These are phyloP conservation scores for Bilobella aurantiaca DNA, from an alignment of 1,140 invertebrate species.

Conservation along the genomic window DNA sequence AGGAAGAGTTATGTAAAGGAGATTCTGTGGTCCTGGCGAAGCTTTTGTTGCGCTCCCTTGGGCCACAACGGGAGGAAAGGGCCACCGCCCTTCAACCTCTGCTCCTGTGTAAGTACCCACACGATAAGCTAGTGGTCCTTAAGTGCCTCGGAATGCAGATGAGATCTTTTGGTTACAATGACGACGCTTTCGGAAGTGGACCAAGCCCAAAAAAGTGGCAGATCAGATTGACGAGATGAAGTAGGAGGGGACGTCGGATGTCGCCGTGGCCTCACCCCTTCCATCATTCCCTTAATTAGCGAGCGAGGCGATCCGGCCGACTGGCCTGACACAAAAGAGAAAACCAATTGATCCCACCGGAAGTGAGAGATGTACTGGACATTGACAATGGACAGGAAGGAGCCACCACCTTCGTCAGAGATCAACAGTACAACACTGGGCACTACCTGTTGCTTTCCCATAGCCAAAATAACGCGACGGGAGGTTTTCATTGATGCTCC, in stretches of 20 bases:
- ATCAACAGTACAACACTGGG: neutral
- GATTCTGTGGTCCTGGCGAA: too few species aligned
- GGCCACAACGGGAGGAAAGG: neutral
- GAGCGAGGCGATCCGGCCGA: neutral
- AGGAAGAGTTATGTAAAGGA: too few species aligned
- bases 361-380: constrained; percentile 5
- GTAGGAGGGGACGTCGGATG: neutral
- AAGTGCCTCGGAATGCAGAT: neutral
- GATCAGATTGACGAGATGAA: neutral
- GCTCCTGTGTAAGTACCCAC: neutral
- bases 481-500: too few species aligned
- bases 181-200: neutral
- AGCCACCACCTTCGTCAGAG: neutral
- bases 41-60: neutral
- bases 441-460: neutral
- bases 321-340: neutral
- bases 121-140: neutral
- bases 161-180: neutral
- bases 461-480: neutral
- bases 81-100: neutral
- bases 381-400: neutral
- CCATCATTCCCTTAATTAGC: neutral
- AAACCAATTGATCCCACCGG: neutral
- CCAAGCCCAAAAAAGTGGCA: neutral
- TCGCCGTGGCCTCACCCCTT: constrained; percentile 3